Conservation (phyloP, 2,113 vertebrate genomes). For the Otus sunia region DNA sequence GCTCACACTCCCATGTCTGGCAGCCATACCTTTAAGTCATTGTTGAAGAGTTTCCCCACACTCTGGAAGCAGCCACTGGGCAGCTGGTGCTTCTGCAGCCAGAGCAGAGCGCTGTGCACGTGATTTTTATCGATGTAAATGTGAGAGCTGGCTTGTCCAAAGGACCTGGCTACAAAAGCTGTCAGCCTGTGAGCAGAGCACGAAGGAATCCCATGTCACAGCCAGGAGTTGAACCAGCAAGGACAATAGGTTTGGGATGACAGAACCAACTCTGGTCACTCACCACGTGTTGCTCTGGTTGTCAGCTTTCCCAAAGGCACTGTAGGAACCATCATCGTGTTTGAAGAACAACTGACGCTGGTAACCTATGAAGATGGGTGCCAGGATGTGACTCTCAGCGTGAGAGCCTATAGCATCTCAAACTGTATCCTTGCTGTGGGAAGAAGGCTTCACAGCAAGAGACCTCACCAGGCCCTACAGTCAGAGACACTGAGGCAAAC, state of each 20-base stretch:
- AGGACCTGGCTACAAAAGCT: slow-evolving; percentile 78
- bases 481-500: neutral
- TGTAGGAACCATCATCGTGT: slow-evolving; percentile 73
- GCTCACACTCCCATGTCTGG: neutral
- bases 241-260: neutral
- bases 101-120: slow-evolving; percentile 44
- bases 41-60: slow-evolving; percentile 77
- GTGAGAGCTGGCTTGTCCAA: slow-evolving; percentile 70
- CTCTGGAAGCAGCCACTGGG: slow-evolving; percentile 76
- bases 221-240: neutral
- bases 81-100: slow-evolving; percentile 71
- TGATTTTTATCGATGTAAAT: slow-evolving; percentile 68
- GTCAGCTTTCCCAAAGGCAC: slow-evolving; percentile 76
- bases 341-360: slow-evolving; percentile 83
- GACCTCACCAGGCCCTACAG: neutral
- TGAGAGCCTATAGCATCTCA: neutral
- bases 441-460: neutral
- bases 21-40: slow-evolving; percentile 77
- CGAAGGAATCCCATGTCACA: neutral
- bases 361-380: slow-evolving; percentile 70
- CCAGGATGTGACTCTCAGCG: neutral
- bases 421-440: neutral
- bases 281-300: slow-evolving; percentile 80
- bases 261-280: neutral
- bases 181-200: slow-evolving; percentile 75